A percentile compares a stretch with the other conserved stretches of the same genome.
These are phyloP conservation scores for Adelosebastes latens DNA, from an alignment of 2,797 vertebrate species.

Conservation along the genomic window DNA sequence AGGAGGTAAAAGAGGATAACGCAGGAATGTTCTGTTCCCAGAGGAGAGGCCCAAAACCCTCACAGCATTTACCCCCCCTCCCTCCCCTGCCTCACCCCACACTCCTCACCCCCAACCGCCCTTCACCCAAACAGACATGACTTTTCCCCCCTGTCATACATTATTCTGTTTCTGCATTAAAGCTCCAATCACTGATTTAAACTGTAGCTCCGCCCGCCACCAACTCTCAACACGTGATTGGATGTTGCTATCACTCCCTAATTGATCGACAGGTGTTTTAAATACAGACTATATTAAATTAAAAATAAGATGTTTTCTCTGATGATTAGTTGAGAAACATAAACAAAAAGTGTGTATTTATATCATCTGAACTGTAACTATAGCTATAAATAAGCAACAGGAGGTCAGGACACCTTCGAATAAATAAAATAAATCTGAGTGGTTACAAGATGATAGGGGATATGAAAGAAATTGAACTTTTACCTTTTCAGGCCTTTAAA, in stretches of 20 bases:
- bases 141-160: background rate
- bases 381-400: no score
- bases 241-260: background rate
- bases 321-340: no score
- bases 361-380: no score
- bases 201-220: background rate
- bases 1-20: constrained; percentile 88
- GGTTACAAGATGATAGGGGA: no score
- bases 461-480: no score
- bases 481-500: no score
- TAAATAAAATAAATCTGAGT: no score
- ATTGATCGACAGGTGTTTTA: background rate
- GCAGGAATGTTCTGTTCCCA: constrained; percentile 90
- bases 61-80: background rate
- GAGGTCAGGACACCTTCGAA: no score
- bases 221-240: background rate
- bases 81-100: background rate
- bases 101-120: background rate
- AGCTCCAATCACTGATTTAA: background rate
- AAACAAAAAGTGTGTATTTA: no score
- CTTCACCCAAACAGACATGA: background rate
- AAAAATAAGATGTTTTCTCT: background rate
- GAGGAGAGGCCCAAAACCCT: constrained; percentile 12
- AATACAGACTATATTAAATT: background rate
- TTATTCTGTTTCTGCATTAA: background rate